Conservation (phyloP, 2,888 invertebrate genomes). For the Germaria angustata region DNA sequence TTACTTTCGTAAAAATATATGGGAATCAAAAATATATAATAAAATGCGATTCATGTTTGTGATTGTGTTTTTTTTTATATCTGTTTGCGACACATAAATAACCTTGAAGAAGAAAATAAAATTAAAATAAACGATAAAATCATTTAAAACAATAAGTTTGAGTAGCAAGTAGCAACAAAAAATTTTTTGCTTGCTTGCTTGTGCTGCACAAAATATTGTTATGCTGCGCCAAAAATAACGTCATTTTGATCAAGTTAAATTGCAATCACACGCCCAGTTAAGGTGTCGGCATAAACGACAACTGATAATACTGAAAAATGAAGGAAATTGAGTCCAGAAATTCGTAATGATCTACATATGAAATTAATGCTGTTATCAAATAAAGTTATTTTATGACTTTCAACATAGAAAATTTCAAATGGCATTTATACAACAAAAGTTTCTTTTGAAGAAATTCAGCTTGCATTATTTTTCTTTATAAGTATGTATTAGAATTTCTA, state of each 20-base stretch:
- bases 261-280: not conserved
- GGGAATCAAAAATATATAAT: constrained; percentile 22
- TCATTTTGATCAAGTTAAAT: not conserved
- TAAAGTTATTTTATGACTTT: no score
- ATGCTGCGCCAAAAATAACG: not conserved
- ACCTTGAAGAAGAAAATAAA: constrained; percentile 43
- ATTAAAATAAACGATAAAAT: constrained; percentile 4
- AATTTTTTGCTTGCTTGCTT: not conserved
- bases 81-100: constrained; percentile 22
- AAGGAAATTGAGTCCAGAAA: no score
- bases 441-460: no score
- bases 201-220: not conserved
- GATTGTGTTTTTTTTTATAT: not conserved
- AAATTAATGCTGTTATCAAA: no score
- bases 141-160: constrained; percentile 41
- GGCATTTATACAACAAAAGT: no score
- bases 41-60: constrained; percentile 27
- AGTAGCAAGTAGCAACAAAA: constrained; percentile 1
- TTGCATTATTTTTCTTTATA: no score
- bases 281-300: not conserved
- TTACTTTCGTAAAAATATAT: constrained; percentile 3
- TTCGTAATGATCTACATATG: no score
- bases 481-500: no score
- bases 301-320: no score
- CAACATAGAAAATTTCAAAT: no score